Evolutionary conservation across 1,140 invertebrate genomes (phyloP).

Genomic region (Zaprionus camerounensis): DNA sequence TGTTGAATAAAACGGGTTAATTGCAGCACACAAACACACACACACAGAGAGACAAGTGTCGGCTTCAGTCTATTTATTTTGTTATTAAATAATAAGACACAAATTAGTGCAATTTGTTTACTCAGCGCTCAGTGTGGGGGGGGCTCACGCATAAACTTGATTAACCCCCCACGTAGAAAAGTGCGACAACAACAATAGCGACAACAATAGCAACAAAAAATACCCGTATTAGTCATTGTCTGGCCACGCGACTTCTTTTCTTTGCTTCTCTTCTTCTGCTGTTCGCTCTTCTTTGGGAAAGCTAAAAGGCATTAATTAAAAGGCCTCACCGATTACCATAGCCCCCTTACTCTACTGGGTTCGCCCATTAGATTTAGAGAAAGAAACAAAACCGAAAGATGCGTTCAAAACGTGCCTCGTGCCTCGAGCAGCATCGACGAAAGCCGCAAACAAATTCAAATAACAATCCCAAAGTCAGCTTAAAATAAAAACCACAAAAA

Average conservation of each 20-base stretch:
- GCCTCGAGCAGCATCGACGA: conserved; percentile 40
- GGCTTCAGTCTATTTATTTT: conserved; percentile 75
- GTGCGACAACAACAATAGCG: conserved; percentile 23
- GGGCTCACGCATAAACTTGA: conserved; percentile 48
- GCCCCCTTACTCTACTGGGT: conserved; percentile 21
- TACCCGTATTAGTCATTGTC: conserved; percentile 72
- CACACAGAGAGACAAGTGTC: conserved; percentile 17
- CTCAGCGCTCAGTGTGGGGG: conserved; percentile 33
- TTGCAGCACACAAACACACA: conserved; percentile 25
- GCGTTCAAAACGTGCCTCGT: conserved; percentile 63
- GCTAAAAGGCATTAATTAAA: conserved; percentile 75
- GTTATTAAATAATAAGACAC: conserved; percentile 83
- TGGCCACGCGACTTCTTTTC: conserved; percentile 60
- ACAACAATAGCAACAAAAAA: conserved; percentile 37
- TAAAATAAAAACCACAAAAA: conserved; percentile 20
- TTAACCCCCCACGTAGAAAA: conserved; percentile 68
- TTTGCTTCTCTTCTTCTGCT: conserved; percentile 3
- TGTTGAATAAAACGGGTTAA: conserved; percentile 58
- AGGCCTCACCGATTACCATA: conserved; percentile 59
- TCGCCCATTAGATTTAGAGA: conserved; percentile 6
- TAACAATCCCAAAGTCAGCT: conserved; percentile 33
- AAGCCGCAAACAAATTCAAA: conserved; percentile 32
- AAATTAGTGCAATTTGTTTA: conserved; percentile 81
- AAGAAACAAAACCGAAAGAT: conserved; percentile 37
- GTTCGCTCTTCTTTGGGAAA: conserved; percentile 44